Evolutionary conservation across 2,797 vertebrate species (phyloP).

Genomic region (Picus viridis): DNA sequence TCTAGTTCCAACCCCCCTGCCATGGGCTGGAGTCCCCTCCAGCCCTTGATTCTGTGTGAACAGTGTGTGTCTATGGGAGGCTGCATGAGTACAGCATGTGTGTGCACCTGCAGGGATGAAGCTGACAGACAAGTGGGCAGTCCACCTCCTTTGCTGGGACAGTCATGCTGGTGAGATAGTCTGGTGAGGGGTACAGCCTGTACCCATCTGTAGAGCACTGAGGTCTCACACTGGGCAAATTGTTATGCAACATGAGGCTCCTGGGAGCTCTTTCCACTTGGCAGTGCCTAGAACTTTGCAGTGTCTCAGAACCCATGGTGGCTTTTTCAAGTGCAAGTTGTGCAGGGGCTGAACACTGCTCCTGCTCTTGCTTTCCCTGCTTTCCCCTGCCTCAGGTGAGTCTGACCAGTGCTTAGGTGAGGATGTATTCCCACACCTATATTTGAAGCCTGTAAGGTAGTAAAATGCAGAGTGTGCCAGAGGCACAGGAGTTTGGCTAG

Average conservation of each 20-base stretch:
- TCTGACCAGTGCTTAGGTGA: neutral
- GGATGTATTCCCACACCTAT: neutral
- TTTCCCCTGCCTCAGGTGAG: neutral
- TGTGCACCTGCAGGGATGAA: accelerated
- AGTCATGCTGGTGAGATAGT: neutral
- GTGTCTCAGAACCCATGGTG: neutral
- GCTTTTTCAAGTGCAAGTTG: neutral
- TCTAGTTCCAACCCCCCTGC: too few species aligned
- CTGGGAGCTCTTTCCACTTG: neutral
- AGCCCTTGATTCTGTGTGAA: too few species aligned
- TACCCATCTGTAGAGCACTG: neutral
- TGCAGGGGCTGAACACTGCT: neutral
- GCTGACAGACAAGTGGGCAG: neutral
- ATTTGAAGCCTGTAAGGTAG: neutral
- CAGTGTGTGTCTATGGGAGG: accelerated
- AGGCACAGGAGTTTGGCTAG: slow-evolving; percentile 1
- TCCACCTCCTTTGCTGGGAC: neutral
- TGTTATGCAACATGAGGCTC: neutral
- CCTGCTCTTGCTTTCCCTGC: neutral
- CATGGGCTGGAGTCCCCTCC: too few species aligned
- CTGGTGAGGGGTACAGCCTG: neutral
- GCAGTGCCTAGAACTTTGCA: neutral
- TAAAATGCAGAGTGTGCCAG: neutral
- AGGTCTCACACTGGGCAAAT: neutral
- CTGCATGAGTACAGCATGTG: neutral